These are phyloP conservation scores for Reticulitermes speratus DNA, from an alignment of 1,140 invertebrate species.

Conservation along the genomic window DNA sequence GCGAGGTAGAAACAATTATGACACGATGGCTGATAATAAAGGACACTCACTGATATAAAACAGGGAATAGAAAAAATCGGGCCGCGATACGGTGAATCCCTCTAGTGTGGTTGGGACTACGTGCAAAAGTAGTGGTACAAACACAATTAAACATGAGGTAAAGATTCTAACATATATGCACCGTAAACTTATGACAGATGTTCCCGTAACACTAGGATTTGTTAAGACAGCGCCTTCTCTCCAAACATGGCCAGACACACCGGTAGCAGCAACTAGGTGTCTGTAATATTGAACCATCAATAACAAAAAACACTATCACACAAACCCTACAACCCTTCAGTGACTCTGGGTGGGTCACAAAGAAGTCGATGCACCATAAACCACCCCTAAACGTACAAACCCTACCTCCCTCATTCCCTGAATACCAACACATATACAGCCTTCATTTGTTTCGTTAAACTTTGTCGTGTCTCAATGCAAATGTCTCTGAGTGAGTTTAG, in stretches of 20 bases:
- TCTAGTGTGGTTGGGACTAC: too few relatives aligned
- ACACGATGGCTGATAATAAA: too few relatives aligned
- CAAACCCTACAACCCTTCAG: not conserved
- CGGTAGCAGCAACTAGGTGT: not conserved
- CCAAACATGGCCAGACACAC: not conserved
- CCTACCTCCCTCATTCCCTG: not conserved
- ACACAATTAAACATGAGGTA: too few relatives aligned
- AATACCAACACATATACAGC: not conserved
- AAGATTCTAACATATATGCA: too few relatives aligned
- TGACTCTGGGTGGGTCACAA: not conserved
- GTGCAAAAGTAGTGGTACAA: too few relatives aligned
- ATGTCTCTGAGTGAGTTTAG: not conserved
- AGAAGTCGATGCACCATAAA: not conserved
- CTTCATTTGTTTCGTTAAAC: not conserved
- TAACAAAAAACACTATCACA: conserved; percentile 8
- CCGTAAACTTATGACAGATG: too few relatives aligned
- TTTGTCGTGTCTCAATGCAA: not conserved
- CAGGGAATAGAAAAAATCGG: too few relatives aligned
- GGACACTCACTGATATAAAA: too few relatives aligned
- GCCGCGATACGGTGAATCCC: too few relatives aligned
- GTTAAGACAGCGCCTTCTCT: too few relatives aligned
- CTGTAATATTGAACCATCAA: not conserved
- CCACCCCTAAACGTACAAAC: not conserved
- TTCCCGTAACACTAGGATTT: too few relatives aligned
- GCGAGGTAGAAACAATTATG: too few relatives aligned